Base-by-base conservation (phyloP, 1,140 invertebrate species). In the Paracyclopina nana region DNA sequence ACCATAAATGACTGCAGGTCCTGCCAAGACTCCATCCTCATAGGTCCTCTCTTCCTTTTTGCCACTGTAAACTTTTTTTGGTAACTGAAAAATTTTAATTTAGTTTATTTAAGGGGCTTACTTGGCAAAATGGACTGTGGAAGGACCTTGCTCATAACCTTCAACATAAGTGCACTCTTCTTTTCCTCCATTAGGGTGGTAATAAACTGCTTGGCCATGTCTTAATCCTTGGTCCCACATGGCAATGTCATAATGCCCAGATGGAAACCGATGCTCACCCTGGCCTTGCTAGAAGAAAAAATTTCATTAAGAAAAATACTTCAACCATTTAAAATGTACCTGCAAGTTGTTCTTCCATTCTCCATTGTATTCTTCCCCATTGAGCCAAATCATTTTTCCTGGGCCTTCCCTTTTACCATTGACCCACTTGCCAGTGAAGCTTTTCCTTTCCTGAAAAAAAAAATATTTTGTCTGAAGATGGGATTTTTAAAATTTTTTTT, bases 271-370 rank as follows among this genome's bases (percentile, higher is more conserved):
- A 38, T 38, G 34, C 34, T 38, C 34, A 4, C 34, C 34, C 20
- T 38, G 34, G 34, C 34, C 34, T 16, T 5, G 5, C 34, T 38
- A 31, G 8, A n/a, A n/a, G n/a, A n/a, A n/a, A n/a, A n/a, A n/a
- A n/a, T n/a, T 8, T 31, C 8, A 14, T 31, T 31, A 3, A 16
- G 34, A 38, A 38, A 38, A 2, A 38, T 3, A 38, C 20, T 38
- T 38, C 34, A 38, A 16, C 9, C 14, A 20, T 31, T 31, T 31
- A 31, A 8, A 31, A 31, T 31, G 29, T 31, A 38, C 34, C 34
- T 38, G 34, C 5, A 38, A 20, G 34, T 38, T 38, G 34, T 38
- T 20, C 34, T 38, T 38, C 34, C 34, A 38, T 38, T 38, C 34
- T 38, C 34, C 34, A 20, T 38, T 38, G 34, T 16, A 38, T 8